A percentile compares a stretch with the other conserved stretches of the same genome.
Conservation (phyloP, 2,888 invertebrate species). For the Microdon myrmicae region DNA sequence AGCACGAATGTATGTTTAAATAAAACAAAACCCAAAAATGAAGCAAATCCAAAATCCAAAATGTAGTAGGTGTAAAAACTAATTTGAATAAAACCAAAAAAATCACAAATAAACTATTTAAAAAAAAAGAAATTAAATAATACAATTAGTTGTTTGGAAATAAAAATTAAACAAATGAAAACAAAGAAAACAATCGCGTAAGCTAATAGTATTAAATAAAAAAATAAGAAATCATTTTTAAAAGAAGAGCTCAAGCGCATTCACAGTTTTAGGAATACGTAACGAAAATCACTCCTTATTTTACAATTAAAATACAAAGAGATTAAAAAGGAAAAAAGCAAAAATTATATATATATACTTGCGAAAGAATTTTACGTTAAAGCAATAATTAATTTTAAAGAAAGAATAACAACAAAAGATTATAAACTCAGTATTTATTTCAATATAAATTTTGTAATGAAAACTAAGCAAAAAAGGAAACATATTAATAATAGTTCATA, state of each 20-base stretch:
- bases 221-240: slow-evolving; percentile 18
- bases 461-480: slow-evolving; percentile 5
- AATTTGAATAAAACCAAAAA: slow-evolving; percentile 22
- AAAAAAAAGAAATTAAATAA: slow-evolving; percentile 18
- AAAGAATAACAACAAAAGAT: neutral
- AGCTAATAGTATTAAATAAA: slow-evolving; percentile 25
- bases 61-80: slow-evolving; percentile 37
- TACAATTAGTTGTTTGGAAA: slow-evolving; percentile 38
- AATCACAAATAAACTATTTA: slow-evolving; percentile 20
- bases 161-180: slow-evolving; percentile 32
- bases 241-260: slow-evolving; percentile 14
- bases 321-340: slow-evolving; percentile 16
- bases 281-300: slow-evolving; percentile 28
- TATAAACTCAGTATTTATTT: slow-evolving; percentile 19
- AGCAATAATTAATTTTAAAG: slow-evolving; percentile 41
- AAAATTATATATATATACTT: slow-evolving; percentile 25
- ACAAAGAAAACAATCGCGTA: slow-evolving; percentile 26
- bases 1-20: slow-evolving; percentile 66
- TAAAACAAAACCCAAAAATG: slow-evolving; percentile 42
- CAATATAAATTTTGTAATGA: slow-evolving; percentile 22
- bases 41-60: slow-evolving; percentile 22
- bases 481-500: slow-evolving; percentile 8
- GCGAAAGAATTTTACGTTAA: slow-evolving; percentile 44
- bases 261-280: slow-evolving; percentile 31
- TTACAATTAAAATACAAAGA: slow-evolving; percentile 23